Percentiles rank a stretch among this genome's conserved stretches.
These are phyloP conservation scores for Tromatobia lineatoria DNA, from an alignment of 2,888 invertebrate species.

Conservation along the genomic window DNA sequence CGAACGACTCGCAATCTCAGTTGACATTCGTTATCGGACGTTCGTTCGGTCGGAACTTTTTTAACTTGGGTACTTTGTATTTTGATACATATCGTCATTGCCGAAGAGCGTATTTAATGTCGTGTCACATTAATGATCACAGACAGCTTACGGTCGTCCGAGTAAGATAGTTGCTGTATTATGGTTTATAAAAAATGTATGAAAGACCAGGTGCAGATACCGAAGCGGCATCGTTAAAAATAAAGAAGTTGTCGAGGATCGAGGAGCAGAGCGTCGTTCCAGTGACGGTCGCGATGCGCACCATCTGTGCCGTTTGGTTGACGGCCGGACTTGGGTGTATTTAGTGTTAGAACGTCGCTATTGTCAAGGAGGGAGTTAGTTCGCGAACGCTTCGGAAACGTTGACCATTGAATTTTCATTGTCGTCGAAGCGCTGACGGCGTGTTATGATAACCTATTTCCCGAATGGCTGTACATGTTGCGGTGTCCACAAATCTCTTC, in stretches of 20 bases:
- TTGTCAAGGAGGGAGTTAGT: neutral
- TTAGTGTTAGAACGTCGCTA: neutral
- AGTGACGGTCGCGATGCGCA: neutral
- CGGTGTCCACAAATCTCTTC: neutral
- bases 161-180: neutral
- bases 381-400: neutral
- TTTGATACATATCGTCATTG: neutral
- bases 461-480: neutral
- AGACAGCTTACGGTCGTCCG: neutral
- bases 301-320: conserved; percentile 1
- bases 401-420: conserved; percentile 16
- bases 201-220: conserved; percentile 1
- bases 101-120: neutral
- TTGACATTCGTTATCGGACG: too few species aligned
- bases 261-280: neutral
- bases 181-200: neutral
- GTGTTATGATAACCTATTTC: neutral
- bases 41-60: too few species aligned
- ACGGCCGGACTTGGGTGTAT: neutral
- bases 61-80: too few species aligned
- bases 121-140: neutral
- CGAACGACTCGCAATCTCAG: too few species aligned
- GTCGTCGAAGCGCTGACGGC: neutral
- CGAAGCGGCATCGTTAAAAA: neutral
- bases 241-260: conserved; percentile 6